These are phyloP conservation scores for Xiphophorus hellerii DNA, from an alignment of 2,113 vertebrate genomes.

Conservation along the genomic window DNA sequence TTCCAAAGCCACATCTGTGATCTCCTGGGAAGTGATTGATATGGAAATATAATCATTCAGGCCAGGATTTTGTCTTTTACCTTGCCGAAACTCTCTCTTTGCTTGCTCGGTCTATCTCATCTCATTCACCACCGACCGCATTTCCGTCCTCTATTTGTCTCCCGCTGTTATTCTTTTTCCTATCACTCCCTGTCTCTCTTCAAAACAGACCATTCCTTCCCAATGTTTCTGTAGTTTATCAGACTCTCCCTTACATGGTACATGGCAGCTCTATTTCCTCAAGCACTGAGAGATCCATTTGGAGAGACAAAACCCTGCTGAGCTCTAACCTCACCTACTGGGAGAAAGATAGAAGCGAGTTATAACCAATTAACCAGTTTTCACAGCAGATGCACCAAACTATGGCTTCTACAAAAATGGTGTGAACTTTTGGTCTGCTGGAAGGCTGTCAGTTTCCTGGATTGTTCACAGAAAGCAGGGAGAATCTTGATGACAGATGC, in stretches of 20 bases:
- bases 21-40: constrained; percentile 84
- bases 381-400: constrained; percentile 25
- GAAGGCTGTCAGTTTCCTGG: not conserved
- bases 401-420: constrained; percentile 8
- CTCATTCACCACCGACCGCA: constrained; percentile 49
- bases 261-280: constrained; percentile 43
- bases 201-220: constrained; percentile 34
- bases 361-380: constrained; percentile 68
- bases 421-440: not conserved
- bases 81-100: constrained; percentile 47
- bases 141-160: constrained; percentile 58
- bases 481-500: constrained; percentile 14
- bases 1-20: constrained; percentile 83
- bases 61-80: constrained; percentile 67
- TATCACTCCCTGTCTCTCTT: constrained; percentile 21
- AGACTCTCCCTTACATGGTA: constrained; percentile 36
- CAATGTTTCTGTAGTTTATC: constrained; percentile 50
- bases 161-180: constrained; percentile 37
- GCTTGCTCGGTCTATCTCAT: constrained; percentile 57
- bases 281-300: constrained; percentile 65
- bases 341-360: constrained; percentile 66
- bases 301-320: constrained; percentile 63
- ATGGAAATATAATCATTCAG: constrained; percentile 85
- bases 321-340: constrained; percentile 64
- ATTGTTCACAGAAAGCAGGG: not conserved